These are phyloP conservation scores for Anagyrus pseudococci DNA, from an alignment of 2,888 invertebrate genomes.

Conservation along the genomic window DNA sequence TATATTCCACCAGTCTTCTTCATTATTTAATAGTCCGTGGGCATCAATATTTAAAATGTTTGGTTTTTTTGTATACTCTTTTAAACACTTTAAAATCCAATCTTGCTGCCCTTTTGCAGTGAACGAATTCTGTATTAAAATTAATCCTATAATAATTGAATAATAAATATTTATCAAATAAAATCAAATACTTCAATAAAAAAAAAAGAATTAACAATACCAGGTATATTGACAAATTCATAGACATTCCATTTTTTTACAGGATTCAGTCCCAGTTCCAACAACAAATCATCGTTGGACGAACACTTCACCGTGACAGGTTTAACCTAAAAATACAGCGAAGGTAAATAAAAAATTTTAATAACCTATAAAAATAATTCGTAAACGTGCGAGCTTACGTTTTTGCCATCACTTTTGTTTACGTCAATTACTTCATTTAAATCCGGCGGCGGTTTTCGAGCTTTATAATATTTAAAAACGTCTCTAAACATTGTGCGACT, in stretches of 20 bases:
- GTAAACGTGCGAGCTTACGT: slow-evolving; percentile 43
- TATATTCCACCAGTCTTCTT: slow-evolving; percentile 72
- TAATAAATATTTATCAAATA: background rate
- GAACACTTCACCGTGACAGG: slow-evolving; percentile 25
- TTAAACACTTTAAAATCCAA: slow-evolving; percentile 82
- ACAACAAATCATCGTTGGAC: slow-evolving; percentile 20
- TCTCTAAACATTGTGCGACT: slow-evolving; percentile 77
- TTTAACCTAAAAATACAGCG: slow-evolving; percentile 60
- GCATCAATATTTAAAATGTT: slow-evolving; percentile 74
- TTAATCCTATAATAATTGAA: slow-evolving; percentile 66
- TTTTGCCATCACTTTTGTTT: slow-evolving; percentile 45
- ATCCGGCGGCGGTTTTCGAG: slow-evolving; percentile 71
- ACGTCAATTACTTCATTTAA: slow-evolving; percentile 71
- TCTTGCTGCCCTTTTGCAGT: slow-evolving; percentile 77
- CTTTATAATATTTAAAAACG: slow-evolving; percentile 82
- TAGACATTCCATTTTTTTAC: slow-evolving; percentile 70
- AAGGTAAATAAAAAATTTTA: slow-evolving; percentile 3
- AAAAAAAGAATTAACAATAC: slow-evolving; percentile 50
- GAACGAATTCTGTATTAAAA: slow-evolving; percentile 86
- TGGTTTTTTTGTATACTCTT: slow-evolving; percentile 78
- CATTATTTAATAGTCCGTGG: slow-evolving; percentile 57
- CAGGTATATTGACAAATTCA: slow-evolving; percentile 69
- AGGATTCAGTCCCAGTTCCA: slow-evolving; percentile 61
- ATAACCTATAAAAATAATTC: background rate
- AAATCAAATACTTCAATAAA: background rate